These are phyloP conservation scores for Agriopis leucophaearia DNA, from an alignment of 2,888 invertebrate genomes.

Conservation along the genomic window DNA sequence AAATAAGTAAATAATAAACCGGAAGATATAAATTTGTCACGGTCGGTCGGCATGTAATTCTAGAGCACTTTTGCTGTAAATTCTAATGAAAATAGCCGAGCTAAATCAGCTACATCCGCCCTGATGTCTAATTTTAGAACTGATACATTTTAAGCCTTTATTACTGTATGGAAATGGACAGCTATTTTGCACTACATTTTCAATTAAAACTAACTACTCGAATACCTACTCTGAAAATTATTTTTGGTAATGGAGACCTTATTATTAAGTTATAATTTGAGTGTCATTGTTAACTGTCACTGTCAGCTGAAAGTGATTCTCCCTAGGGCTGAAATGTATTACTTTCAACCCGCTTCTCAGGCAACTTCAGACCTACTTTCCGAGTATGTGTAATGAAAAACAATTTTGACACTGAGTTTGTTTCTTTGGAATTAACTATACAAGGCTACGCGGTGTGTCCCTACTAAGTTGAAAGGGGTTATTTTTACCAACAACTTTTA, in stretches of 20 bases:
- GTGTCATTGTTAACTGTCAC: too few species aligned
- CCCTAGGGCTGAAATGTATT: too few species aligned
- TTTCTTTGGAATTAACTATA: too few species aligned
- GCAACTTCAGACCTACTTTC: too few species aligned
- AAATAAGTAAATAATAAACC: slow-evolving; percentile 15
- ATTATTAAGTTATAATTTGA: too few species aligned
- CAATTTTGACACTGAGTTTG: too few species aligned
- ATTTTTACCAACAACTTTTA: too few species aligned
- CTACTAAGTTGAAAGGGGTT: too few species aligned
- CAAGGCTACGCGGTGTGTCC: too few species aligned
- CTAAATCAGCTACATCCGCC: slow-evolving; percentile 55
- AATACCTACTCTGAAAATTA: neutral
- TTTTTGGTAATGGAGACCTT: neutral
- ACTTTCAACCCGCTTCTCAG: too few species aligned
- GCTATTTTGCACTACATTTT: slow-evolving; percentile 6
- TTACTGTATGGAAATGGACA: neutral
- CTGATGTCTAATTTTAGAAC: slow-evolving; percentile 54
- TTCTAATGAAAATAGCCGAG: slow-evolving; percentile 50
- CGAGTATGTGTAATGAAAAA: too few species aligned
- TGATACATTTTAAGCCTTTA: slow-evolving; percentile 40
- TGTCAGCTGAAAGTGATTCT: too few species aligned
- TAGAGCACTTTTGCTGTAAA: slow-evolving; percentile 16
- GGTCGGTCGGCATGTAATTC: slow-evolving; percentile 23
- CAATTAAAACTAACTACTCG: neutral
- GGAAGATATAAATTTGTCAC: slow-evolving; percentile 31